phyloP scores from a whole-genome alignment of 2,888 invertebrate species.

The Melipona beecheii region DNA sequence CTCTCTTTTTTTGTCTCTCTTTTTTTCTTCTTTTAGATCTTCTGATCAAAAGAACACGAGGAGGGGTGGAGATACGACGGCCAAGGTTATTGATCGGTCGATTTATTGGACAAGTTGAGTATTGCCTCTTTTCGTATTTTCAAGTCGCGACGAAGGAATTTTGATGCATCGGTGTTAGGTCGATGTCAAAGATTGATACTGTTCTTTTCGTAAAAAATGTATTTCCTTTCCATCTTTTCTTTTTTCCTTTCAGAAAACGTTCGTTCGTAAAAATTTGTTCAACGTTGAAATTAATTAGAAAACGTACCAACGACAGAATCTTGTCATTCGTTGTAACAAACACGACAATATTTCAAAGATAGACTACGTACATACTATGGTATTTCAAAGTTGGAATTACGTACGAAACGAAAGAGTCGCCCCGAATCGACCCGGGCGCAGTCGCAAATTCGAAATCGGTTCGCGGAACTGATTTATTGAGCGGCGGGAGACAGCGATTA shows the following conservation, averaged over 20 bases:
- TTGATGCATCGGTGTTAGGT: background rate
- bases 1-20: background rate
- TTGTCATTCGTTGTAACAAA: no score
- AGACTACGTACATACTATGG: no score
- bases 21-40: constrained; percentile 5
- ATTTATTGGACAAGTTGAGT: constrained; percentile 36
- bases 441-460: constrained; percentile 46
- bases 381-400: background rate
- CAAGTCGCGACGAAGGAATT: background rate
- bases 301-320: background rate
- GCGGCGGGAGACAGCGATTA: constrained; percentile 59
- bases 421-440: constrained; percentile 47
- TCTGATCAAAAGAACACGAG: constrained; percentile 43
- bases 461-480: constrained; percentile 66
- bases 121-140: constrained; percentile 12
- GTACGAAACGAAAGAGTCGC: constrained; percentile 55
- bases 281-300: background rate
- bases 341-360: background rate
- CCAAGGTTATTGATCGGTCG: constrained; percentile 43
- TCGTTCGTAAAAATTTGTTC: background rate
- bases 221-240: background rate
- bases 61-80: constrained; percentile 28
- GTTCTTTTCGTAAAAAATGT: background rate
- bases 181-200: background rate
- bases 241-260: background rate